Evolutionary conservation across 2,113 vertebrate genomes (phyloP).

Genomic region (Phyllostomus discolor): DNA sequence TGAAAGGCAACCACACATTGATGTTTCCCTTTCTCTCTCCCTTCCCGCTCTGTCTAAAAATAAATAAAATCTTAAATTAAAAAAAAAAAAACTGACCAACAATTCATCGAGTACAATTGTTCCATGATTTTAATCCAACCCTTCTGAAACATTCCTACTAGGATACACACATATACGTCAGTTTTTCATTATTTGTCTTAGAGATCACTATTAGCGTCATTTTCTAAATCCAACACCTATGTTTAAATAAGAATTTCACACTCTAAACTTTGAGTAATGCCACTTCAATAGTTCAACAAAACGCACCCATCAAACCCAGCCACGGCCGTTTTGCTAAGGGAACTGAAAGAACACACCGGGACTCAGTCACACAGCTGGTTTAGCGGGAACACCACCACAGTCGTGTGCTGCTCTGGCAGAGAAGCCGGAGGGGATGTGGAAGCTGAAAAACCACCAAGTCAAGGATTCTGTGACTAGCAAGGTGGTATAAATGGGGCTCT

Average conservation of each 20-base stretch:
- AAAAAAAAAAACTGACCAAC: background rate
- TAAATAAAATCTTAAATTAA: too few species aligned
- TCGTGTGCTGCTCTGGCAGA: background rate
- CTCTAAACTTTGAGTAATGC: constrained; percentile 1
- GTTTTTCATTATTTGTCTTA: constrained; percentile 8
- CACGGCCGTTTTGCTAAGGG: background rate
- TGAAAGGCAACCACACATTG: too few species aligned
- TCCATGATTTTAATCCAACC: background rate
- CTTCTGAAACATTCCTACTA: constrained; percentile 4
- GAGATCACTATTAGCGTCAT: background rate
- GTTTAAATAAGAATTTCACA: constrained; percentile 38
- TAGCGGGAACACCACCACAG: constrained; percentile 9
- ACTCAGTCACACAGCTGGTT: background rate
- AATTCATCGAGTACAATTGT: background rate
- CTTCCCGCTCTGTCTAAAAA: too few species aligned
- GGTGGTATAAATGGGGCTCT: background rate
- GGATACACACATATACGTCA: background rate
- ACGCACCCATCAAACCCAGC: background rate
- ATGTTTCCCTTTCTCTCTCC: too few species aligned
- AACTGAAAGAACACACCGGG: background rate
- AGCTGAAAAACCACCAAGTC: background rate
- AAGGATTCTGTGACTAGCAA: background rate
- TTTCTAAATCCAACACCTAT: constrained; percentile 21
- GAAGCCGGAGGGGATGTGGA: background rate
- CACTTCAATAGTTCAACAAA: constrained; percentile 16